A percentile compares a stretch with the other conserved stretches of the same genome.
phyloP scores from a whole-genome alignment of 1,140 invertebrate genomes.

The Drosophila aff. region DNA sequence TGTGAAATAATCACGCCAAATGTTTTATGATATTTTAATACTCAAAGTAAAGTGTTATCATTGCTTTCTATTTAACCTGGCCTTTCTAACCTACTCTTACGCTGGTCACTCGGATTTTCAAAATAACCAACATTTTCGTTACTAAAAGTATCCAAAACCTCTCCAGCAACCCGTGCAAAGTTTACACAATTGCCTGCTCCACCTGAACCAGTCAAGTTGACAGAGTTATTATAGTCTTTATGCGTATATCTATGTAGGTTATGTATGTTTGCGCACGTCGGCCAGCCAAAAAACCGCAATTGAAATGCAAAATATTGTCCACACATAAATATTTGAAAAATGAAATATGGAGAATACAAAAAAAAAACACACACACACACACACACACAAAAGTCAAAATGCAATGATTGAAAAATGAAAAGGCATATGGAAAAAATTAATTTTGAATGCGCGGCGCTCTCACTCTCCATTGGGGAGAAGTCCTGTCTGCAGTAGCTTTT shows the following conservation, averaged over 20 bases:
- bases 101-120: background rate
- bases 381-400: slow-evolving; percentile 63
- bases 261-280: slow-evolving; percentile 21
- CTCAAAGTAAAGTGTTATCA: no score
- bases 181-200: slow-evolving; percentile 1
- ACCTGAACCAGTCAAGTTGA: slow-evolving; percentile 46
- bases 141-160: background rate
- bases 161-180: slow-evolving; percentile 11
- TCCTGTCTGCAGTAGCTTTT: slow-evolving; percentile 36
- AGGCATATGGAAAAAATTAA: slow-evolving; percentile 42
- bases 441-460: slow-evolving; percentile 28
- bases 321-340: slow-evolving; percentile 46
- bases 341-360: slow-evolving; percentile 13
- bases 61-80: background rate
- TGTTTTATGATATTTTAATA: background rate
- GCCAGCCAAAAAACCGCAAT: slow-evolving; percentile 64
- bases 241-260: slow-evolving; percentile 1
- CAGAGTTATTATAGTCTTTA: slow-evolving; percentile 61
- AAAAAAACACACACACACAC: slow-evolving; percentile 5
- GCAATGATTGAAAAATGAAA: slow-evolving; percentile 63
- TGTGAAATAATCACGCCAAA: background rate
- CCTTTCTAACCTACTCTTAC: no score
- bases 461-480: background rate
- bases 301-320: slow-evolving; percentile 77
- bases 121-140: no score